Percentiles rank a stretch among this genome's conserved stretches.
Evolutionary conservation across 1,140 invertebrate genomes (phyloP).

Genomic region (Teleopsis dalmanni): DNA sequence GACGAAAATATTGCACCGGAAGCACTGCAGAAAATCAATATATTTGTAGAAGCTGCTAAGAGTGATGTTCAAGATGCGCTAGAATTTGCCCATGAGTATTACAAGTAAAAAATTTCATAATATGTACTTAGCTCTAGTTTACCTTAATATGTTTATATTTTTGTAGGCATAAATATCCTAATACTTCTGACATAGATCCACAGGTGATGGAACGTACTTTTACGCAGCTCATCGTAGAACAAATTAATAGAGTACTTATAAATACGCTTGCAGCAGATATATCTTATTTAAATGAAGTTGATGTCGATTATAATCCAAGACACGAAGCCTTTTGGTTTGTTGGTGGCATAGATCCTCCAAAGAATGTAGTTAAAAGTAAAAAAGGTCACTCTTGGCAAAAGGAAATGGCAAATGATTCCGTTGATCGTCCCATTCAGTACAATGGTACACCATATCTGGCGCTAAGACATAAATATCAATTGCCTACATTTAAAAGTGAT

Average conservation of each 20-base stretch:
- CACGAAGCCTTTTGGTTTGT: slow-evolving; percentile 73
- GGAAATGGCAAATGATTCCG: slow-evolving; percentile 46
- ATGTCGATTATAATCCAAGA: slow-evolving; percentile 65
- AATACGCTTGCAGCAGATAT: slow-evolving; percentile 50
- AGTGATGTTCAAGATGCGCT: slow-evolving; percentile 25
- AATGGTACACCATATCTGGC: slow-evolving; percentile 55
- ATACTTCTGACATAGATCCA: slow-evolving; percentile 17
- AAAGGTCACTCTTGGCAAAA: slow-evolving; percentile 40
- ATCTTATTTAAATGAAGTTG: slow-evolving; percentile 55
- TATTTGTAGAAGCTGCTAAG: slow-evolving; percentile 24
- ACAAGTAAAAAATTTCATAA: slow-evolving; percentile 15
- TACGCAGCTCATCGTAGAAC: slow-evolving; percentile 48
- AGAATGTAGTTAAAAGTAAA: slow-evolving; percentile 42
- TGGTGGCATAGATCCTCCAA: slow-evolving; percentile 57
- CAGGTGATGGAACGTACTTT: slow-evolving; percentile 22
- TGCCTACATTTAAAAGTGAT: slow-evolving; percentile 54
- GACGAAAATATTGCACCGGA: slow-evolving; percentile 3
- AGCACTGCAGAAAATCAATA: slow-evolving; percentile 40
- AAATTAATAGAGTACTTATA: slow-evolving; percentile 61
- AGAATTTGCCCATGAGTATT: slow-evolving; percentile 27
- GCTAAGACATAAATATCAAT: slow-evolving; percentile 55
- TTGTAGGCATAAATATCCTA: slow-evolving; percentile 3
- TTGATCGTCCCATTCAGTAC: slow-evolving; percentile 62
- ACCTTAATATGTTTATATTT: background rate
- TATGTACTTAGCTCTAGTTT: background rate